phyloP scores from a whole-genome alignment of 1,140 invertebrate genomes.

The Oryctes rhinoceros region DNA sequence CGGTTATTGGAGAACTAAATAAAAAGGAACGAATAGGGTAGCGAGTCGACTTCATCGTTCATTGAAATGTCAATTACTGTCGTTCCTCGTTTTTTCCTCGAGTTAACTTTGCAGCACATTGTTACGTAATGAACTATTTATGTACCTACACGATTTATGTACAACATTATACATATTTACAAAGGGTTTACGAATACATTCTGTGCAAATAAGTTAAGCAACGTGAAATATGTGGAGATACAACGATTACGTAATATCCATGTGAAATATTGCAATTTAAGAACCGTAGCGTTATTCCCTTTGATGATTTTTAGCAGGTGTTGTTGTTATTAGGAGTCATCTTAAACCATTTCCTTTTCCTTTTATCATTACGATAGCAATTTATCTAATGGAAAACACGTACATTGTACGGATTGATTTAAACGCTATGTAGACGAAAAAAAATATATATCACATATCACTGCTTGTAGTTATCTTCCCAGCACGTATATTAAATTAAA shows the following conservation, averaged over 20 bases:
- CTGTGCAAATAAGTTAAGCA: neutral
- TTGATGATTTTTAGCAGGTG: too few species aligned
- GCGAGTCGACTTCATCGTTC: neutral
- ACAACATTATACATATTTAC: neutral
- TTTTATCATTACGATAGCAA: too few species aligned
- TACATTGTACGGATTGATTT: too few species aligned
- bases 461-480: too few species aligned
- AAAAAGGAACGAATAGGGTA: conserved; percentile 13
- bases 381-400: too few species aligned
- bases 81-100: neutral
- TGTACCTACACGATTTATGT: neutral
- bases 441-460: too few species aligned
- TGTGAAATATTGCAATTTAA: too few species aligned
- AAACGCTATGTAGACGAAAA: too few species aligned
- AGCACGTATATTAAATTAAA: too few species aligned
- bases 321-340: too few species aligned
- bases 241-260: neutral
- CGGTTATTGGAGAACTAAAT: neutral
- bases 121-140: neutral
- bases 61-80: conserved; percentile 37
- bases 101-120: conserved; percentile 10
- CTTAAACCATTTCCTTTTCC: too few species aligned
- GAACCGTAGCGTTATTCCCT: too few species aligned
- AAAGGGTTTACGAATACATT: neutral
- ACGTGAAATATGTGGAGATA: neutral